These are phyloP conservation scores for Oriolus oriolus DNA, from an alignment of 2,113 vertebrate species.

Conservation along the genomic window DNA sequence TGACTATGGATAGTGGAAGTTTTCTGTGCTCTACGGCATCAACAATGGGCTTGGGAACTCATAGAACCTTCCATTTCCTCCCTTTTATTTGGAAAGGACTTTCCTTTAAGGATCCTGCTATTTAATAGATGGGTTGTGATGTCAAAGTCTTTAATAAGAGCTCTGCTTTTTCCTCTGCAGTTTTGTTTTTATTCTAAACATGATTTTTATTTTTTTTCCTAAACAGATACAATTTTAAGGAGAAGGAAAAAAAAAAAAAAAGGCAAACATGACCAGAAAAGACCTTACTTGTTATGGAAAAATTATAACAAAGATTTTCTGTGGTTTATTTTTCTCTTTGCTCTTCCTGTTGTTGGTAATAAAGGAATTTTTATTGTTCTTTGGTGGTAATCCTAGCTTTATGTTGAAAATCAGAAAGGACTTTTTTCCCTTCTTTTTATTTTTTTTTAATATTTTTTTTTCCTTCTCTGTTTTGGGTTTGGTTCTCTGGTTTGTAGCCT, in stretches of 20 bases:
- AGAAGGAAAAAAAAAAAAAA: background rate
- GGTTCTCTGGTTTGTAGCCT: slow-evolving; percentile 48
- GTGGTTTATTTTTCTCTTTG: slow-evolving; percentile 38
- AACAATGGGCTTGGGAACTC: slow-evolving; percentile 55
- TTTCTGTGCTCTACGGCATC: slow-evolving; percentile 11
- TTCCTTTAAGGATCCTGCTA: slow-evolving; percentile 41
- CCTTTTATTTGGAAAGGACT: slow-evolving; percentile 61
- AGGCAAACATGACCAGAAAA: slow-evolving; percentile 59
- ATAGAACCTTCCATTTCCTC: slow-evolving; percentile 54
- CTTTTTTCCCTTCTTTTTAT: background rate
- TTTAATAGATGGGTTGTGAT: slow-evolving; percentile 50
- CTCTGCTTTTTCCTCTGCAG: slow-evolving; percentile 36
- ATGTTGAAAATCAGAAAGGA: slow-evolving; percentile 52
- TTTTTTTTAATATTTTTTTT: background rate
- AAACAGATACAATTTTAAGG: slow-evolving; percentile 42
- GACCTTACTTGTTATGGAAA: slow-evolving; percentile 59
- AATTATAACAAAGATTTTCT: slow-evolving; percentile 58
- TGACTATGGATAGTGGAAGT: slow-evolving; percentile 8
- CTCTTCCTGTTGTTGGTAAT: slow-evolving; percentile 55
- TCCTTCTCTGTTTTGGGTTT: background rate
- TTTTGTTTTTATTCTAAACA: slow-evolving; percentile 56
- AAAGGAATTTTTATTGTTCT: slow-evolving; percentile 62
- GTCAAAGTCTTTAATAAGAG: slow-evolving; percentile 50
- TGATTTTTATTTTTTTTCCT: background rate
- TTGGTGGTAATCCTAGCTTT: slow-evolving; percentile 55